Conservation (phyloP, 2,888 invertebrate species). For the Anthrax anthrax region DNA sequence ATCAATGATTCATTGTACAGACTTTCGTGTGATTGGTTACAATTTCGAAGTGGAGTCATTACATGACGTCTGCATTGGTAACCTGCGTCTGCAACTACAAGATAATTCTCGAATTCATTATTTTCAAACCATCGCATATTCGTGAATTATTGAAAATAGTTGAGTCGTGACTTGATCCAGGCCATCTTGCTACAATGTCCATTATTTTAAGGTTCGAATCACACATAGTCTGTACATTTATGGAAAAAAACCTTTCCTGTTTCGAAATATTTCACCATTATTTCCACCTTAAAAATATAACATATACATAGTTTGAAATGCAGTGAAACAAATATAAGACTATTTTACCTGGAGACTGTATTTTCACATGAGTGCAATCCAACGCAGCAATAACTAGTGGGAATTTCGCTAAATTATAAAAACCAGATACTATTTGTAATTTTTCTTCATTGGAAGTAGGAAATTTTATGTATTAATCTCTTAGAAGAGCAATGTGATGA, state of each 20-base stretch:
- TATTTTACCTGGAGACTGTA: conserved; percentile 1
- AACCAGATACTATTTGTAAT: neutral
- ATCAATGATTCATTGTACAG: neutral
- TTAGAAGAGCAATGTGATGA: neutral
- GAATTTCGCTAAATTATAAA: conserved; percentile 1
- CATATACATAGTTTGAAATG: neutral
- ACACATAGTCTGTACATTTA: neutral
- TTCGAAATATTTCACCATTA: conserved; percentile 2
- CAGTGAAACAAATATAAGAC: neutral
- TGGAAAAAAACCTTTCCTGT: conserved; percentile 2
- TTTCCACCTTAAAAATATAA: neutral
- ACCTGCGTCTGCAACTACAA: neutral
- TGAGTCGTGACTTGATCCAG: no score
- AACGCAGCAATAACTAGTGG: neutral
- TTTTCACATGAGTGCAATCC: neutral
- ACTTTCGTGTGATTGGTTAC: neutral
- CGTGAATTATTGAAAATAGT: conserved; percentile 4
- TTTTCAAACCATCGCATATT: neutral
- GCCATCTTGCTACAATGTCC: no score
- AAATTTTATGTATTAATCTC: neutral
- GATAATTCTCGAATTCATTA: neutral
- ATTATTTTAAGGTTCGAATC: no score
- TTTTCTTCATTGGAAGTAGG: neutral
- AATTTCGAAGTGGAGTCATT: neutral
- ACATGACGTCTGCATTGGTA: neutral